Conservation (phyloP, 2,888 invertebrate species). For the Platerodrilus igneus region DNA sequence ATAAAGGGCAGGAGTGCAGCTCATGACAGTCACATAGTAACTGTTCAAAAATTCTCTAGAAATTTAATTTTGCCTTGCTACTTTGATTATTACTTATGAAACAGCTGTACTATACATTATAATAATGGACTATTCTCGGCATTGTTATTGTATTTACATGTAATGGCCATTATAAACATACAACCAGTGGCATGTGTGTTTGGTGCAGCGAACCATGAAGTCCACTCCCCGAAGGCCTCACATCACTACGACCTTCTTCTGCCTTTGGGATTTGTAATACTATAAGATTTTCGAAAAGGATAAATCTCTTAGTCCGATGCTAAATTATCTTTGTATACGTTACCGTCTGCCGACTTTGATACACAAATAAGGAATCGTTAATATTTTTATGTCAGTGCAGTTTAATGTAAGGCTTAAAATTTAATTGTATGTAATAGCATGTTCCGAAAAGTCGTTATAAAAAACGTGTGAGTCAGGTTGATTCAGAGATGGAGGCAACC, state of each 20-base stretch:
- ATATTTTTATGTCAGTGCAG: constrained; percentile 12
- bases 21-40: too few relatives aligned
- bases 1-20: too few relatives aligned
- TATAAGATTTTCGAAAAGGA: too few relatives aligned
- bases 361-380: too few relatives aligned
- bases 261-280: too few relatives aligned
- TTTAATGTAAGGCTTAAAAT: constrained; percentile 9
- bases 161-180: constrained; percentile 43
- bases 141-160: constrained; percentile 45
- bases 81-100: constrained; percentile 20
- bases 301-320: too few relatives aligned
- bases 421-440: constrained; percentile 9
- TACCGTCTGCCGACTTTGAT: too few relatives aligned
- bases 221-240: constrained; percentile 53
- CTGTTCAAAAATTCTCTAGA: too few relatives aligned
- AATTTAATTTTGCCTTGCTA: too few relatives aligned
- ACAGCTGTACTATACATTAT: constrained; percentile 30
- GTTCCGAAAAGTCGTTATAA: constrained; percentile 12
- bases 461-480: constrained; percentile 21
- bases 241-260: constrained; percentile 35
- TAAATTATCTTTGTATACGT: too few relatives aligned
- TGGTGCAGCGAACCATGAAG: constrained; percentile 56
- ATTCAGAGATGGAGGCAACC: constrained; percentile 16
- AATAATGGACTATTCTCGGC: constrained; percentile 32
- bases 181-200: constrained; percentile 48